Base-by-base conservation (phyloP, 2,113 vertebrate species). In the Perca flavescens region DNA sequence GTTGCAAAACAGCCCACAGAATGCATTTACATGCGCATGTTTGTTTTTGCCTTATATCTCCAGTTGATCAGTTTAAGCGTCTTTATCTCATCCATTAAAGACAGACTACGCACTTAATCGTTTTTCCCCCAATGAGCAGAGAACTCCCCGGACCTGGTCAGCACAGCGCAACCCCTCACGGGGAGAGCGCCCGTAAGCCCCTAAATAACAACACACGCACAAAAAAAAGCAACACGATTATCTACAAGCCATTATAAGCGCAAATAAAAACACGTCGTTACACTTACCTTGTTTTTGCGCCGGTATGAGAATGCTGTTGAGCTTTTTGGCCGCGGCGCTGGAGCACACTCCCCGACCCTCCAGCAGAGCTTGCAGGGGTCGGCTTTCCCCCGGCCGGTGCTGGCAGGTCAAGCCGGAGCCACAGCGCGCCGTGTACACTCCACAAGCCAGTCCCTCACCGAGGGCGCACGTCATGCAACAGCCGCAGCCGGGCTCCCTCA, bases 401-500 rank as follows among this genome's bases (percentile, higher is more conserved):
- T 91, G 97, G 91, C 98, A 99, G 85, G 91, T 93, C 74, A 97
- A 95, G 0, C 96, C 96, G 4, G 95, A 84, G 66, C 97, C 97
- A 84, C 98, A 99, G 92, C 97, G 96, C 88, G 97, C 97, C 3
- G 96, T 99, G 95, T 99, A 99, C 85, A 99, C 96, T 78, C 97
- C 97, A 92, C 98, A 99, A 31, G 93, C 78, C 69, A 95, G 94
- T 58, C 97, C 97, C 54, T 91, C 90, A 1, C 68, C 91, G 71
- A 98, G 94, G 65, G 97, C 97, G 92, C 97, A 99, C 63, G 97
- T 97, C 93, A 96, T 79, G 93, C 98, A 99, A 95, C 98, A 99
- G 87, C 98, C 97, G 84, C 98, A 99, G 83, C 97, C 97, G 0
- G 97, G 97, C 92, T 99, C 97, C 64, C 96, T 94, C 80, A 97